Evolutionary conservation across 2,113 vertebrate species (phyloP), one percentile per base, ranked within the genome.

Genomic region (Carettochelys insculpta): DNA sequence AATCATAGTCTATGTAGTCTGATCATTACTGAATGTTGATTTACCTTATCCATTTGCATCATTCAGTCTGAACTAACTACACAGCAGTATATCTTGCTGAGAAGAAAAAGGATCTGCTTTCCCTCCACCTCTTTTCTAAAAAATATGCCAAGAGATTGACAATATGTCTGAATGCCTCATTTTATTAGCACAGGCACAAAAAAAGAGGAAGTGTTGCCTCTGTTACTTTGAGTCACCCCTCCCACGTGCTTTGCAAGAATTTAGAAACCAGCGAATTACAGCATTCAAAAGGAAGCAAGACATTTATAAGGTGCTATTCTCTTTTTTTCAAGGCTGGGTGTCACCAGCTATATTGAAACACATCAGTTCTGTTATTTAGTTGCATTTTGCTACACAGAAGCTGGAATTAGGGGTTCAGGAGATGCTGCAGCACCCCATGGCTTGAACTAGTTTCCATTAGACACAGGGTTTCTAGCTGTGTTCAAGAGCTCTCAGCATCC

Each of bases 251-350:
- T 81, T 88, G 83, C 85, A 88, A 11, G 81, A 86, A 54, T 3
- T 11, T 47, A 61, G 85, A 84, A 89, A 73, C n/a, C 50, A 11
- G 85, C 95, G 95, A 96, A 95, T 96, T 79, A 94, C 95, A 95
- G 92, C 92, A 95, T 95, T 96, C 89, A 95, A 51, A 38, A 65
- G 13, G 38, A 90, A 95, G 95, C 92, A 95, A 88, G 85, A 52
- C 71, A 27, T 86, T 95, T 95, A 91, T 95, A 41, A 93, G 83
- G 87, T 82, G 92, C 82, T 84, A 5, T 87, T 90, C 86, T 52
- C 53, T 90, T 85, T 82, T 27, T 96, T 81, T 79, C 73, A 87
- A 89, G 54, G 80, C 84, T 87, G 93, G 75, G 80, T 78, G 80
- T 83, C 91, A 29, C 3, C 25, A 89, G 88, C 0, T 1, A 31